Base-by-base conservation (phyloP, 2,797 vertebrate species). In the Cyprinodon diabolis region DNA sequence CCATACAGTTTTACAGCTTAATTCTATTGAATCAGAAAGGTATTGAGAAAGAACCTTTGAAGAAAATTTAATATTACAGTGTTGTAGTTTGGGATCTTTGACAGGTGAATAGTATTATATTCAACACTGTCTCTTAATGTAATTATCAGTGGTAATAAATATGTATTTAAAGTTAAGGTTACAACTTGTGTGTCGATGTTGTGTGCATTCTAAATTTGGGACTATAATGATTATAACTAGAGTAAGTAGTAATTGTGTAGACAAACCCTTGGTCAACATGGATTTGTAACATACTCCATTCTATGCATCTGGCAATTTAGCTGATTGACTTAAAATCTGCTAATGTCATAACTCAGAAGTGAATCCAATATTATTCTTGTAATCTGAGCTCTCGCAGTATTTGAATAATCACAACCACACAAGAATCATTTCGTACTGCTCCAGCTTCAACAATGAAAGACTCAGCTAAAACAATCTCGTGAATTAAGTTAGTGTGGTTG, bases 91-190 rank as follows among this genome's bases (percentile, higher is more conserved):
- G 55, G 13, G 71, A 43, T 71, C 58, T 85, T 69, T 76, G 79
- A 58, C 63, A 72, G 11, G 66, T 45, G 52, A 79, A 79, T 69
- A 75, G 15, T 8, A 58, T 86, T 80, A 58, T 62, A 60, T 66
- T 30, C 35, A 43, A 43, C 19, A 25, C 3, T 14, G 79, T 79
- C 69, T 71, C 48, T 14, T 4, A 25, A 47, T 75, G 82, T 75
- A 76, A 71, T 78, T 78, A 80, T 80, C 54, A 77, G 65, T 69
- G 30, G 52, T 72, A 65, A 77, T 72, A 76, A 51, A 67, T 37
- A 78, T 6, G 0, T 68, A 37, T 62, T 68, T 49, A 65, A 71
- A 83, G 80, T 69, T 66, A 4, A 66, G 13, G 48, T 63, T 63
- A 57, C 43, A 17, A 57, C 75, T 75, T 47, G 13, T 43, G 74